A percentile compares a stretch with the other conserved stretches of the same genome.
phyloP scores from a whole-genome alignment of 2,113 vertebrate species.

The Boleophthalmus pectinirostris region DNA sequence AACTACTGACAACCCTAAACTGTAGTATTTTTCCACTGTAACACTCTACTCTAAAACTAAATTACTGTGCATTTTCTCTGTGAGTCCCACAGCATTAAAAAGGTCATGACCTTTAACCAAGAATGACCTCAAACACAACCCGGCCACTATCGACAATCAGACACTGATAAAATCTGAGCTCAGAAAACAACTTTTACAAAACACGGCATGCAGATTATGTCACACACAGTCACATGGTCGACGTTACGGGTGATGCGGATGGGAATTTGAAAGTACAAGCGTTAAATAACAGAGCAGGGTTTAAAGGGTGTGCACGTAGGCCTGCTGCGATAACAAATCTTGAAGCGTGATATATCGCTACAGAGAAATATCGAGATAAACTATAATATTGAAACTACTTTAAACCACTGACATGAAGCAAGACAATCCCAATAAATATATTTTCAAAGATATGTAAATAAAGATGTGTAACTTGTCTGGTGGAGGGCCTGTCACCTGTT shows the following conservation, averaged over 20 bases:
- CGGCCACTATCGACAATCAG: constrained; percentile 32
- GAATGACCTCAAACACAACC: constrained; percentile 27
- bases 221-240: constrained; percentile 54
- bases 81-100: neutral
- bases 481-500: no score
- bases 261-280: constrained; percentile 42
- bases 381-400: no score
- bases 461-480: no score
- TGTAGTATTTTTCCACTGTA: no score
- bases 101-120: neutral
- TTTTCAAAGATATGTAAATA: no score
- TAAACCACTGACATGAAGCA: no score
- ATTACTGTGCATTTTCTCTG: neutral
- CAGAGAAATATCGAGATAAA: no score
- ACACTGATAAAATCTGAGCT: constrained; percentile 46
- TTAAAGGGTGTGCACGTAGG: constrained; percentile 9
- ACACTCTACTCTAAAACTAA: neutral
- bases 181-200: constrained; percentile 48
- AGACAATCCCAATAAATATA: no score
- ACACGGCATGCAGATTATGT: constrained; percentile 44
- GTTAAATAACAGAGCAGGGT: constrained; percentile 29
- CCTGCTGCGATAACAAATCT: no score
- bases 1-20: no score
- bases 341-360: no score
- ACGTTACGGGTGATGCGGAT: constrained; percentile 41